Evolutionary conservation across 2,797 vertebrate species (phyloP), one percentile per base, ranked within the genome.

Genomic region (Momotus momota): DNA sequence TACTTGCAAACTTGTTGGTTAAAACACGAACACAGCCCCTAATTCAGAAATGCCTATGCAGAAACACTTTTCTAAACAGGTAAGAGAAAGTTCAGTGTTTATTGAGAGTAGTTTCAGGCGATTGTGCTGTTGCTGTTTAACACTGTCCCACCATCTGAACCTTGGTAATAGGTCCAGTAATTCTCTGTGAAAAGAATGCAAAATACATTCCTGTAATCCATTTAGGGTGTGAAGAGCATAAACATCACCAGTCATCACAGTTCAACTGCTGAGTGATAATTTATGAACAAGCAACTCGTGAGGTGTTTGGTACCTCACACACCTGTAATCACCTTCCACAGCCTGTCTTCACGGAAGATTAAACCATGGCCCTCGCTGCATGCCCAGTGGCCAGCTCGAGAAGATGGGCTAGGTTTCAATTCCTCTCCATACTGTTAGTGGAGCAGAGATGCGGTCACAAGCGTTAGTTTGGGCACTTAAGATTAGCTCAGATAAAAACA

Each of bases 261-360:
- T 31, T 74, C 35, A 55, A 51, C 41, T 1, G 1, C 7, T 41
- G 51, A 62, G 17, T 31, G 45, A n/a, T 10, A 35, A 40, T 26
- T 64, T 25, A 43, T 10, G 38, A 66, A 33, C 22, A 48, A 69
- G 23, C 2, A 11, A 38, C n/a, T 43, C 23, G 13, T 14, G 55
- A 52, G 70, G 66, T 6, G 25, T 73, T 62, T 17, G 31, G 33
- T 38, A 58, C 57, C 17, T 41, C 3, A 1, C 35, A 41, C 20
- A 73, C 23, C 71, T 79, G 67, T 20, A 72, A 33, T 10, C 60
- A 69, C 8, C 31, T 58, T 71, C 57, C 33, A 48, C 18, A 58
- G 26, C n/a, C 29, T 38, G 0, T 23, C 49, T 71, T 52, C 2
- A 1, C 0, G 0, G 2, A 33, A 33, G 38, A 61, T 48, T 25